Evolutionary conservation across 2,113 vertebrate genomes (phyloP), one percentile per base, ranked within the genome.

Genomic region (Chiloscyllium plagiosum): DNA sequence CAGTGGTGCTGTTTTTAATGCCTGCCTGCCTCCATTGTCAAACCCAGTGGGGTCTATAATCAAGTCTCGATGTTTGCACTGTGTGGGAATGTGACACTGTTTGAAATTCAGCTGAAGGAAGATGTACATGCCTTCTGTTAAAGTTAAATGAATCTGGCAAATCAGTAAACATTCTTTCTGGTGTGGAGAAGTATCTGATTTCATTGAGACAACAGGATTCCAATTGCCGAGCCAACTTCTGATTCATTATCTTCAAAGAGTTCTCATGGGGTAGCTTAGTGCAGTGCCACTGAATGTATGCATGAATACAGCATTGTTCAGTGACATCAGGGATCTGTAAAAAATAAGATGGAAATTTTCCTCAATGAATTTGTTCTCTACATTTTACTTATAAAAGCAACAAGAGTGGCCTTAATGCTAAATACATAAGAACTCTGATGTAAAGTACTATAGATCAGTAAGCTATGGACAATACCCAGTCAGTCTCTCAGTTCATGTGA

Each of bases 221-320:
- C 87, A 90, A 13, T 90, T 90, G 29, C 61, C 66, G 89, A 92
- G 61, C 89, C 89, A 92, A 66, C 33, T 37, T 65, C 89, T 92
- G 89, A 66, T 66, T 66, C 89, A 92, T n/a, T 92, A 92, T 92
- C 89, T 92, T 92, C 89, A 92, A 92, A 92, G 7, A 33, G 29
- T 66, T 92, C 89, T 66, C 33, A 66, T 66, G 61, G 89, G 61
- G 66, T 66, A n/a, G 33, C 89, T 92, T 92, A n/a, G 61, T 22
- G n/a, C 61, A 65, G 15, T 92, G 89, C 66, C 61, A 92, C 33
- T 92, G 89, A 92, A 90, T n/a, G 52, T 26, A 90, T 61, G 52
- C 29, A 90, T 90, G 87, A 90, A 92, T 92, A 66, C 61, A 37
- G 89, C 56, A 92, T 92, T 92, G 61, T 66, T 92, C 61, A 66